Conservation (phyloP, 2,888 invertebrate genomes). For the Ophraella communa region DNA sequence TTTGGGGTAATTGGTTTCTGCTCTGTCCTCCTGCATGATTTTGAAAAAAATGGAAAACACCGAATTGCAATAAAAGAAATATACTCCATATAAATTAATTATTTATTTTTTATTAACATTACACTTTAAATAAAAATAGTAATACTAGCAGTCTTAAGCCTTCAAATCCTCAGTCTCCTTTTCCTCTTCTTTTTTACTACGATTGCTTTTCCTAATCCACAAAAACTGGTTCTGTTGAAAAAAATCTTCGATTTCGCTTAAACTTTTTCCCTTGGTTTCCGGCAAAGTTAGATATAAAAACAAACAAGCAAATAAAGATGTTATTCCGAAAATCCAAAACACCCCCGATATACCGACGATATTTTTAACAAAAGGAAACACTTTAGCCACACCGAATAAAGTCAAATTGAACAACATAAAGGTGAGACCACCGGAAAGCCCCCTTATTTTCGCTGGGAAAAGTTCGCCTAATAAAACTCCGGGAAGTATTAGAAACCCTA, state of each 20-base stretch:
- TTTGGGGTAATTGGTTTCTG: too few relatives aligned
- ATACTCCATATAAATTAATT: not conserved
- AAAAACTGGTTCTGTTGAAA: constrained; percentile 71
- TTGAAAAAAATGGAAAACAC: too few relatives aligned
- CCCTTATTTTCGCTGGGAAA: constrained; percentile 75
- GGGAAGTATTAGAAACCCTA: constrained; percentile 76
- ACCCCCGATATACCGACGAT: constrained; percentile 70
- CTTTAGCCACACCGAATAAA: constrained; percentile 73
- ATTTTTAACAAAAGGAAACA: constrained; percentile 69
- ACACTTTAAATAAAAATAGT: not conserved
- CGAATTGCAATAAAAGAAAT: not conserved
- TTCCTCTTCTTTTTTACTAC: not conserved
- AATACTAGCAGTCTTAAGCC: not conserved
- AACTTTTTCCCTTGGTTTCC: constrained; percentile 75
- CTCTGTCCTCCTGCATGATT: too few relatives aligned
- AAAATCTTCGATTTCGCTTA: constrained; percentile 80
- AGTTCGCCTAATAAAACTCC: constrained; percentile 79
- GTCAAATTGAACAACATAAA: constrained; percentile 75
- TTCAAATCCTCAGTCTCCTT: not conserved
- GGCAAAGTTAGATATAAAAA: constrained; percentile 74
- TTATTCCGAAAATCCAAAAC: constrained; percentile 72
- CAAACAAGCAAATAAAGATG: constrained; percentile 68
- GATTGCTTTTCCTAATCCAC: constrained; percentile 60
- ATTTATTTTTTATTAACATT: too few relatives aligned
- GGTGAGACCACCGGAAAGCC: constrained; percentile 75